phyloP scores from a whole-genome alignment of 2,797 vertebrate species.

The Clarias laeviceps region DNA sequence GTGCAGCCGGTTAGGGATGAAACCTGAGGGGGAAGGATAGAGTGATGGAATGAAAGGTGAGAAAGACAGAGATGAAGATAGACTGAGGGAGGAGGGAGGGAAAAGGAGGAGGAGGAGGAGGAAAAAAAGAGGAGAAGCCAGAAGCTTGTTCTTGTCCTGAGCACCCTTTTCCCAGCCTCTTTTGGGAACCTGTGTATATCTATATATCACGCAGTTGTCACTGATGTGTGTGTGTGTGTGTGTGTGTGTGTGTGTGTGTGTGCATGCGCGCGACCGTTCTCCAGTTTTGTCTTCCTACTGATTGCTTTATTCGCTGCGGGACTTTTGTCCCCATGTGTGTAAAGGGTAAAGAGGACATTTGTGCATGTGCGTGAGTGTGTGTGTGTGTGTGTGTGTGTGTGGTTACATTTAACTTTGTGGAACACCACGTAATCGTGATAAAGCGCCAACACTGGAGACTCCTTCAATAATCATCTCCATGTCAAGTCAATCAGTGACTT shows the following conservation, averaged over 20 bases:
- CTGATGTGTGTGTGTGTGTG: constrained; percentile 16
- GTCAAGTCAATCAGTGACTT: neutral
- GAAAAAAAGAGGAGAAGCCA: constrained; percentile 18
- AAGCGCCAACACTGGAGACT: neutral
- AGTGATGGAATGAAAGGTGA: constrained; percentile 44
- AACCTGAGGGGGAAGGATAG: constrained; percentile 45
- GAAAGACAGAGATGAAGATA: constrained; percentile 45
- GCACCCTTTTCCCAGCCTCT: constrained; percentile 26
- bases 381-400: neutral
- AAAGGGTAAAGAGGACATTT: constrained; percentile 41
- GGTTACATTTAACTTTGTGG: no score
- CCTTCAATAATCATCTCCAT: neutral
- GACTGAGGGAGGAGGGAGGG: constrained; percentile 9
- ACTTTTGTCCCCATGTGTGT: constrained; percentile 36
- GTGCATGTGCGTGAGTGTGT: neutral
- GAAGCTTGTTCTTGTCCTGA: constrained; percentile 40
- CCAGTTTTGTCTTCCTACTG: constrained; percentile 33
- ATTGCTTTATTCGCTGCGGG: constrained; percentile 25
- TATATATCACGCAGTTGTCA: constrained; percentile 42
- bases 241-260: constrained; percentile 29
- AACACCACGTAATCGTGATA: no score
- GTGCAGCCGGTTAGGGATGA: constrained; percentile 29
- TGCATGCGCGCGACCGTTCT: constrained; percentile 23
- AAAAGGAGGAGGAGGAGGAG: neutral
- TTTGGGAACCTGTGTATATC: constrained; percentile 20